phyloP scores from a whole-genome alignment of 2,888 invertebrate species.

The Cactoblastis cactorum region DNA sequence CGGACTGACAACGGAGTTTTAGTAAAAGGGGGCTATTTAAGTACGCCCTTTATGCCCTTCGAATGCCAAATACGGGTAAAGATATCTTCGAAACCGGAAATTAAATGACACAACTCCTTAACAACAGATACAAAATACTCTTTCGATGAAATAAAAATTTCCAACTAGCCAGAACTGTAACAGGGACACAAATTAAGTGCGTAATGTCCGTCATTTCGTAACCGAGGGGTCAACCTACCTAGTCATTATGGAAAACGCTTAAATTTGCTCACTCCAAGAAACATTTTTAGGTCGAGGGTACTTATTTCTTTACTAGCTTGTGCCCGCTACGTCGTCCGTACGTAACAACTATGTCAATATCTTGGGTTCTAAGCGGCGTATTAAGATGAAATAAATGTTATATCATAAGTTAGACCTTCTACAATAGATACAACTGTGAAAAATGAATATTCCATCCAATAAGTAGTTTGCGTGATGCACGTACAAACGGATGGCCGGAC shows the following conservation, averaged over 20 bases:
- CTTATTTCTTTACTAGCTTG: too few relatives aligned
- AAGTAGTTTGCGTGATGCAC: too few relatives aligned
- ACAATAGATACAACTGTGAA: too few relatives aligned
- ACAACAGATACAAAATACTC: slow-evolving; percentile 3
- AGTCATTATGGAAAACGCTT: slow-evolving; percentile 44
- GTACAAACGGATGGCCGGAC: too few relatives aligned
- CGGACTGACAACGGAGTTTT: background rate
- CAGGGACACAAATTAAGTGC: slow-evolving; percentile 28
- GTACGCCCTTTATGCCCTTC: too few relatives aligned
- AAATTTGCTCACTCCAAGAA: slow-evolving; percentile 25
- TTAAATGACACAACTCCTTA: background rate
- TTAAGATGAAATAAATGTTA: too few relatives aligned
- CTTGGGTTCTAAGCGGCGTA: too few relatives aligned
- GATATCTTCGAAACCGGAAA: background rate
- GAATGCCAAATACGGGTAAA: background rate
- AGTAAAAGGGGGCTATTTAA: too few relatives aligned
- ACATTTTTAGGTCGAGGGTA: slow-evolving; percentile 41
- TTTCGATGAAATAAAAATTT: slow-evolving; percentile 5
- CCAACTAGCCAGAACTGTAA: background rate
- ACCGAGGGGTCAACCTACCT: slow-evolving; percentile 44
- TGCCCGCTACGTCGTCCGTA: too few relatives aligned
- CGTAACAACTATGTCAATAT: too few relatives aligned
- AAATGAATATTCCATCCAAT: too few relatives aligned
- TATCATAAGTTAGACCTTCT: too few relatives aligned
- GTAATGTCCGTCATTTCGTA: slow-evolving; percentile 51